A percentile compares a stretch with the other conserved stretches of the same genome.
Conservation (phyloP, 2,113 vertebrate species). For the Aphelocoma coerulescens region DNA sequence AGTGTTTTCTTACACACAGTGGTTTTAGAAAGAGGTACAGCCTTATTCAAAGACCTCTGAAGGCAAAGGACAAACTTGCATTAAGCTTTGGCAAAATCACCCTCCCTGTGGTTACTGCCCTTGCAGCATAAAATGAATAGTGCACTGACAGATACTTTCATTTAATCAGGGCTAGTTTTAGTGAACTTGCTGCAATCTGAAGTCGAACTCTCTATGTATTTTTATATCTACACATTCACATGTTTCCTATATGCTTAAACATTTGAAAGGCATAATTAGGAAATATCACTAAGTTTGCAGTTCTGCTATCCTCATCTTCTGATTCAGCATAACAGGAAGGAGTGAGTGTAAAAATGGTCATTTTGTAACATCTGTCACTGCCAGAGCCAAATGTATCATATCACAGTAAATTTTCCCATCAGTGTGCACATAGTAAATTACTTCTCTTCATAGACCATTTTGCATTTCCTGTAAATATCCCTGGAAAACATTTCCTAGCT, state of each 20-base stretch:
- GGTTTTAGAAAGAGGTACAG: not conserved
- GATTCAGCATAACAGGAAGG: not conserved
- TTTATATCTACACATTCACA: not conserved
- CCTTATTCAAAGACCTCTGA: not conserved
- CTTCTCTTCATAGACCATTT: not conserved
- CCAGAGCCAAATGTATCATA: not conserved
- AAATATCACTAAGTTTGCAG: not conserved
- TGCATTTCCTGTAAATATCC: conserved; percentile 46
- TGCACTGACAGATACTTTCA: not conserved
- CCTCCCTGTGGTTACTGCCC: not conserved
- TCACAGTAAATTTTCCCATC: not conserved
- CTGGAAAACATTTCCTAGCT: conserved; percentile 45
- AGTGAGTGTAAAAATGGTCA: not conserved
- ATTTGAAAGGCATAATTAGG: not conserved
- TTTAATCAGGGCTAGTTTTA: not conserved
- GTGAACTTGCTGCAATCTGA: not conserved
- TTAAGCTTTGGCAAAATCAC: not conserved
- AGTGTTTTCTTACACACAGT: not conserved
- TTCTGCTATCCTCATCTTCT: not conserved
- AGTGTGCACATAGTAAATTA: not conserved
- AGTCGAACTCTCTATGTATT: not conserved
- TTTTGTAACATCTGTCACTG: not conserved
- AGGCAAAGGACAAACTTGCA: not conserved
- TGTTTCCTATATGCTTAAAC: not conserved
- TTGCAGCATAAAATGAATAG: not conserved